phyloP scores from a whole-genome alignment of 2,888 invertebrate species.

The Heliconius ethilla region DNA sequence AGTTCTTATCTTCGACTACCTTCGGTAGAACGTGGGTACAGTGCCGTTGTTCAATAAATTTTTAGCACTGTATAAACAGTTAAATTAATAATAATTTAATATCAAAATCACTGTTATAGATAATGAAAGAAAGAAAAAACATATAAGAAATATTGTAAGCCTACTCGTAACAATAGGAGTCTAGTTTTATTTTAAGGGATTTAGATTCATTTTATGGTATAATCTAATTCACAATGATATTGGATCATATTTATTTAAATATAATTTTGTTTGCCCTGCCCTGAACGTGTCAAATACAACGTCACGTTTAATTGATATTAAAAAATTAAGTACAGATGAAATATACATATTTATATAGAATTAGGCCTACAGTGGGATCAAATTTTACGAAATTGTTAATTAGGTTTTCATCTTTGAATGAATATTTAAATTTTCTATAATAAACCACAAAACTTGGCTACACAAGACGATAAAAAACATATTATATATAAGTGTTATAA shows the following conservation, averaged over 20 bases:
- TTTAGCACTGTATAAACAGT: no score
- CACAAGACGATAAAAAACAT: background rate
- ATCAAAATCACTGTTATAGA: background rate
- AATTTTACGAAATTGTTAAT: background rate
- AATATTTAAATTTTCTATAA: background rate
- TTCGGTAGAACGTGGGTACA: no score
- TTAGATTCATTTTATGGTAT: background rate
- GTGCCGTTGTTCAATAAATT: background rate
- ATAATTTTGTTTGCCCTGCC: background rate
- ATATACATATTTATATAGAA: slow-evolving; percentile 13
- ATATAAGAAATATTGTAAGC: no score
- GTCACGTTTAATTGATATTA: background rate
- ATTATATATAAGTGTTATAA: background rate
- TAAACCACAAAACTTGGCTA: slow-evolving; percentile 2
- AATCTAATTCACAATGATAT: background rate
- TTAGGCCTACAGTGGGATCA: slow-evolving; percentile 13
- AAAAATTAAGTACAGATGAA: slow-evolving; percentile 9
- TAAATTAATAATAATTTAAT: no score
- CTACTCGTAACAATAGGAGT: no score
- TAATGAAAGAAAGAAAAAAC: background rate
- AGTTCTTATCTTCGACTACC: no score
- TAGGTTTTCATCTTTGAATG: background rate
- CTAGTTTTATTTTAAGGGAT: background rate
- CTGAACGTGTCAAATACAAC: background rate
- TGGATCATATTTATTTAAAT: background rate